Base-by-base conservation (phyloP, 1,140 invertebrate genomes). In the Pogonomyrmex californicus region DNA sequence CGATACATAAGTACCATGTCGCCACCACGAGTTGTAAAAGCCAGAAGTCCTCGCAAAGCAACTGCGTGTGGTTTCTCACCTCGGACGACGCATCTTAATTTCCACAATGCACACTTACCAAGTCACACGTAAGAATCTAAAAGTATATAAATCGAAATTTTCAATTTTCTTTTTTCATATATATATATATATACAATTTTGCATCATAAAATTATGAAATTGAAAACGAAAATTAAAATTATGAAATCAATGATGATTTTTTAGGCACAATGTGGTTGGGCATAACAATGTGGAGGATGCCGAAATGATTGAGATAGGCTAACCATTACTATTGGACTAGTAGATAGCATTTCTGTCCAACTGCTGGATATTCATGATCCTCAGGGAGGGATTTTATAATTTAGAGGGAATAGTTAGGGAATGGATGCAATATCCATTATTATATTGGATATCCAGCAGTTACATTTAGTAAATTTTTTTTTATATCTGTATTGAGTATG, bases 41-140 rank as follows among this genome's bases (percentile, higher is more conserved):
- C 97, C 17, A 96, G 97, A 86, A 98, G 97, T 56, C 97, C 98
- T 38, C 96, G 97, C 1, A 97, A 91, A 89, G 89, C 90, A 60
- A 89, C 91, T 75, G 88, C 92, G 71, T 91, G 93, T 17, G 92
- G 92, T 73, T 94, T 94, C 82, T 94, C 93, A 58, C 93, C 94
- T 38, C 87, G 92, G 12, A 88, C 88, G 51, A 92, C 92, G 30
- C 93, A 93, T 75, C 89, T 92, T 82, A 91, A 92, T 85, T 83
- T 92, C 60, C 90, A 93, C 81, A 92, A 92, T 89, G 91, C 88
- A 76, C 91, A 93, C 86, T 90, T 93, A 85, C 92, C 89, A 86
- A 91, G 85, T 91, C 91, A 94, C 79, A 95, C 93, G 93, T 94
- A 85, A 92, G 49, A 49, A 65, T 79, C 54, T 73, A 41, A 49